Conservation (phyloP, 1,140 invertebrate genomes). For the Periplaneta americana region DNA sequence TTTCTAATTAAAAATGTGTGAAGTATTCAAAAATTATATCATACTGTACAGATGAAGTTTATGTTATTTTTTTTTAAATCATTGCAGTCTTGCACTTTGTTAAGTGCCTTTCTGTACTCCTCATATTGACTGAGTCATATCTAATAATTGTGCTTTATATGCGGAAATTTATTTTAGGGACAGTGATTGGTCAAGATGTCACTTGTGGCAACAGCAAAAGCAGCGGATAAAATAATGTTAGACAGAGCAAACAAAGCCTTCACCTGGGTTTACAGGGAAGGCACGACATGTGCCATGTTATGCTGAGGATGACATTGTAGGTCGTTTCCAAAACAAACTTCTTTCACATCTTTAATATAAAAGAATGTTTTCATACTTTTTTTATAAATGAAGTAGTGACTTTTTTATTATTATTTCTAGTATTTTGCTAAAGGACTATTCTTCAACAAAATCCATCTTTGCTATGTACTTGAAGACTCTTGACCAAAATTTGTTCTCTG, state of each 20-base stretch:
- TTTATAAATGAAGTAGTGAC: not conserved
- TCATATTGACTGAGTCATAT: conserved; percentile 21
- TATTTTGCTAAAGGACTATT: not conserved
- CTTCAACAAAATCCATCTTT: not conserved
- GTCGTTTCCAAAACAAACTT: not conserved
- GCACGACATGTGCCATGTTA: not conserved
- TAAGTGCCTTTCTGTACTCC: conserved; percentile 19
- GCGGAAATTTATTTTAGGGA: conserved; percentile 8
- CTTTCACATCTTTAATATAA: not conserved
- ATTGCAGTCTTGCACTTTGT: conserved; percentile 16
- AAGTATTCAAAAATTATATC: conserved; percentile 7
- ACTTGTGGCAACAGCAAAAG: not conserved
- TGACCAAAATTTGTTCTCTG: conserved; percentile 3
- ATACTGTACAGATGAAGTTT: not conserved
- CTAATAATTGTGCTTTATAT: conserved; percentile 19
- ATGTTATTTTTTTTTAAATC: not conserved
- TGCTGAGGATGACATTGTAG: conserved; percentile 6
- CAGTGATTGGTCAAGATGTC: conserved; percentile 13
- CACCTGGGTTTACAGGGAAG: not conserved
- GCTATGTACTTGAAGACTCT: conserved; percentile 1
- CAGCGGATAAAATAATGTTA: not conserved
- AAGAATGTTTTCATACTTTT: not conserved
- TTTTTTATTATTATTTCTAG: not conserved
- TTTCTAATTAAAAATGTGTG: not conserved
- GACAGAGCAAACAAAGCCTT: not conserved